These are phyloP conservation scores for Drosophila virilis DNA, from an alignment of 1,140 invertebrate genomes.

Conservation along the genomic window DNA sequence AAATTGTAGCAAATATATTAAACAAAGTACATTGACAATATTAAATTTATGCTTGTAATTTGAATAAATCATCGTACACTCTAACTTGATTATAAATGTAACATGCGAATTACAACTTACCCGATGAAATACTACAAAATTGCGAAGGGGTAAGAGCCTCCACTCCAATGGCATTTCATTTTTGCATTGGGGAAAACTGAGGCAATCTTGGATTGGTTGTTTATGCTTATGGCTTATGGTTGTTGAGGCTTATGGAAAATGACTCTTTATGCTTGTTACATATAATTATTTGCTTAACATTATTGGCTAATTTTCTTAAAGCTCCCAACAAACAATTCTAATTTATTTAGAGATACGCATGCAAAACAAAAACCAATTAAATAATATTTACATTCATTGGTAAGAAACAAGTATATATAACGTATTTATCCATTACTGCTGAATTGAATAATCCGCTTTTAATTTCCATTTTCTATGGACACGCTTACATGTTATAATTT, in stretches of 20 bases:
- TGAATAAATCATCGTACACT: neutral
- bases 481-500: slow-evolving; percentile 19
- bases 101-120: no score
- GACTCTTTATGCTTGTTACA: neutral
- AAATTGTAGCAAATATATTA: no score
- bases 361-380: neutral
- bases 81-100: neutral
- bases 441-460: neutral
- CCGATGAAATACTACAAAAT: no score
- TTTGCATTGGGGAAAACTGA: neutral
- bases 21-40: no score
- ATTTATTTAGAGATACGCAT: neutral
- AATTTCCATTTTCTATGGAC: slow-evolving; percentile 7
- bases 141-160: no score
- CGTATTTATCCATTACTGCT: neutral
- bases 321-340: no score
- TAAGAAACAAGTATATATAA: neutral
- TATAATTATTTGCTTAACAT: neutral
- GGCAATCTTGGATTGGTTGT: neutral
- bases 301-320: neutral
- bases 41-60: neutral
- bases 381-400: neutral
- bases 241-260: neutral
- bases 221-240: neutral
- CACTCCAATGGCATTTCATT: neutral